Evolutionary conservation across 2,888 invertebrate species (phyloP).

Genomic region (Nephrotoma appendiculata): DNA sequence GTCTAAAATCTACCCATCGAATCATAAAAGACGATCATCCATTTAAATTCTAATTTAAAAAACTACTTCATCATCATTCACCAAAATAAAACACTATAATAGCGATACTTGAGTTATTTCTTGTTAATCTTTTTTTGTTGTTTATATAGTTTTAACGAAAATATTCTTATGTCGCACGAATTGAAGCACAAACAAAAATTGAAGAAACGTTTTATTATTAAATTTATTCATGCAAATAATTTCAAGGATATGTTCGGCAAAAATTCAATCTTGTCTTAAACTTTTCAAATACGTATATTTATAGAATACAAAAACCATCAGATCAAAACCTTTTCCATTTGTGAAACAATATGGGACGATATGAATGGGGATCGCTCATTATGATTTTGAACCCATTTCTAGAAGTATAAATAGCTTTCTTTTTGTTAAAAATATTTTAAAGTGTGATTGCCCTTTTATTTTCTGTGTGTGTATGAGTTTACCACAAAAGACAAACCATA

Average conservation of each 20-base stretch:
- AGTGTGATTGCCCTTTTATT: background rate
- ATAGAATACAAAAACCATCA: background rate
- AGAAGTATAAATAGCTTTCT: background rate
- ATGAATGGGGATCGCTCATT: background rate
- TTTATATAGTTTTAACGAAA: background rate
- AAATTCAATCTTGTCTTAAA: background rate
- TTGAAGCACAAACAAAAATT: background rate
- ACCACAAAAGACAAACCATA: background rate
- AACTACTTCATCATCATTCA: background rate
- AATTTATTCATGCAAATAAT: background rate
- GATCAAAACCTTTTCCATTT: background rate
- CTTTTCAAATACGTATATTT: background rate
- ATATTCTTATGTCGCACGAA: background rate
- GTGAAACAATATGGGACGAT: background rate
- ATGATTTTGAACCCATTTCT: background rate
- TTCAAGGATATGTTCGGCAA: background rate
- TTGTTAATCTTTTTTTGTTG: background rate
- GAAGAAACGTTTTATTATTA: background rate
- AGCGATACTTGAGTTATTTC: background rate
- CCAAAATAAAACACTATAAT: background rate
- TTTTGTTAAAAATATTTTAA: background rate
- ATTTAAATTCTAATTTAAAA: background rate
- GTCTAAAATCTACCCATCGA: background rate
- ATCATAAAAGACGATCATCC: background rate
- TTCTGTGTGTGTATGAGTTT: background rate